A percentile compares a stretch with the other conserved stretches of the same genome.
Evolutionary conservation across 2,888 invertebrate species (phyloP).

Genomic region (Eugnorisma glareosa): DNA sequence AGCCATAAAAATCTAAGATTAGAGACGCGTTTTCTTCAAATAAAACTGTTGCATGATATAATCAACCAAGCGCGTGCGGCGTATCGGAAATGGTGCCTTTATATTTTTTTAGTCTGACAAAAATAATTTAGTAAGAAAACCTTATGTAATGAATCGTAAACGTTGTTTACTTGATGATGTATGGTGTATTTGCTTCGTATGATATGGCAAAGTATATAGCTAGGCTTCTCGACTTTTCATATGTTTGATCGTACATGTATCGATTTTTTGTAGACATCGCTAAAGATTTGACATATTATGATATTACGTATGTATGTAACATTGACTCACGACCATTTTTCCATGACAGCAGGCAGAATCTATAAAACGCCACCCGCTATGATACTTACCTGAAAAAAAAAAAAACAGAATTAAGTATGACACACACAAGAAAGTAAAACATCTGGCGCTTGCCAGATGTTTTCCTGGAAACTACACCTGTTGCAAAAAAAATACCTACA

Average conservation of each 20-base stretch:
- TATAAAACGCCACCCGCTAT: not conserved
- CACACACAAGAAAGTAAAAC: not conserved
- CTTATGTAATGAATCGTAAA: not conserved
- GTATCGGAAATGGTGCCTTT: not conserved
- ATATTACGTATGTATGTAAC: not conserved
- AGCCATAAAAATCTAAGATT: slow-evolving; percentile 21
- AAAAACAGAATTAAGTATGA: not conserved
- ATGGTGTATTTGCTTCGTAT: too few species aligned
- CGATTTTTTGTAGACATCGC: not conserved
- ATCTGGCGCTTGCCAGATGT: too few species aligned
- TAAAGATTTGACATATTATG: not conserved
- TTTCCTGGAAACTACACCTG: not conserved
- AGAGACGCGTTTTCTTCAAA: slow-evolving; percentile 17
- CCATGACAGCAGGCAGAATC: not conserved
- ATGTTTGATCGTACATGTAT: not conserved
- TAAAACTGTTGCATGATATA: not conserved
- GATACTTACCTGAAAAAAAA: slow-evolving; percentile 12
- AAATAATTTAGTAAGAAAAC: not conserved
- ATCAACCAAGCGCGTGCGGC: not conserved
- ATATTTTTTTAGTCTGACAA: not conserved
- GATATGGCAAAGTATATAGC: too few species aligned
- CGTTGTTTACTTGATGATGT: not conserved
- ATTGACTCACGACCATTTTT: not conserved
- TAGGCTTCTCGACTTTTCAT: not conserved
- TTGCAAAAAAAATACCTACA: not conserved